phyloP scores from a whole-genome alignment of 2,888 invertebrate genomes.

The Chymomyza caudatula region DNA sequence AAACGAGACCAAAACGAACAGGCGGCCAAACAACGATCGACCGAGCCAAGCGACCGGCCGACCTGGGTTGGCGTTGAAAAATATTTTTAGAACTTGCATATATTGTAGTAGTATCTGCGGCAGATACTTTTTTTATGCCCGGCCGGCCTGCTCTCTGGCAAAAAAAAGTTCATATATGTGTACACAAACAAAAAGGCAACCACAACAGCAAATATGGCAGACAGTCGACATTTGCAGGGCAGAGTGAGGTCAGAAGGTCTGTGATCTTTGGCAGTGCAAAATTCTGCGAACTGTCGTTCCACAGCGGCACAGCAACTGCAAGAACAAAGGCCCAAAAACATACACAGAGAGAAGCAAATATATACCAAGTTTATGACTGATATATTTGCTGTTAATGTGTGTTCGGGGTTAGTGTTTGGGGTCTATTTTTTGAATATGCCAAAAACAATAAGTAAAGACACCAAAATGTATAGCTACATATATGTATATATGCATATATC shows the following conservation, averaged over 20 bases:
- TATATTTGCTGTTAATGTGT: background rate
- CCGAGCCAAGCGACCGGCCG: conserved; percentile 57
- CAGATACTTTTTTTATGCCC: conserved; percentile 9
- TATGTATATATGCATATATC: background rate
- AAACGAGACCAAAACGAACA: conserved; percentile 69
- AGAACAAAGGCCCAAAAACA: conserved; percentile 49
- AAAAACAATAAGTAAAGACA: background rate
- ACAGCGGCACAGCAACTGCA: conserved; percentile 26
- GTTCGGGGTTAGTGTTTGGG: background rate
- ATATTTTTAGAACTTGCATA: conserved; percentile 72
- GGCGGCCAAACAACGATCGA: conserved; percentile 32
- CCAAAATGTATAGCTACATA: background rate
- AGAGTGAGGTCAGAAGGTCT: conserved; percentile 71
- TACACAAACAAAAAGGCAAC: background rate
- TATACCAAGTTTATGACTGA: background rate
- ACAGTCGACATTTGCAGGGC: conserved; percentile 31
- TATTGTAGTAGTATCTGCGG: conserved; percentile 49
- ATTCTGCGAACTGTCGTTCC: conserved; percentile 38
- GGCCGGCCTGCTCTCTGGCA: background rate
- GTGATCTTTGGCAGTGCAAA: conserved; percentile 53
- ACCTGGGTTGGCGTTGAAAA: conserved; percentile 59
- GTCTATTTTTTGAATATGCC: background rate
- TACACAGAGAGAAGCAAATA: background rate
- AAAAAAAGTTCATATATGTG: background rate
- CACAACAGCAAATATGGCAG: background rate